phyloP scores from a whole-genome alignment of 2,888 invertebrate species.

The Octonoba sinensis region DNA sequence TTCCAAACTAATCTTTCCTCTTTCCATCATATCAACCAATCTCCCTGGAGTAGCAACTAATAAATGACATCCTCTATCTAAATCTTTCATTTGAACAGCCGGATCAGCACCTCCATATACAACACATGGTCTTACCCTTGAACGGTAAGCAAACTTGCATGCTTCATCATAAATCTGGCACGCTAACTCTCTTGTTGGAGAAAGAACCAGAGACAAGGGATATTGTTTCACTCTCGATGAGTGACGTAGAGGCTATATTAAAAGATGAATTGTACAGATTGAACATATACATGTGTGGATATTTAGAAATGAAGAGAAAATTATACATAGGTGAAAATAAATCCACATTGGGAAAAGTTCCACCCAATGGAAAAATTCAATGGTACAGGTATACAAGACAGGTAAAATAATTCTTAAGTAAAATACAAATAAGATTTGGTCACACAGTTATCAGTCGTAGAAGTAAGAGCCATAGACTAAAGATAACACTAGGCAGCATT shows the following conservation, averaged over 20 bases:
- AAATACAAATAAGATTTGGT: no score
- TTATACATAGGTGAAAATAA: neutral
- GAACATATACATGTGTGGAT: neutral
- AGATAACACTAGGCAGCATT: no score
- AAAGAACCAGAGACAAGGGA: conserved; percentile 94
- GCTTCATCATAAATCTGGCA: conserved; percentile 99
- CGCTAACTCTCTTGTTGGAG: conserved; percentile 97
- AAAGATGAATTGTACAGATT: neutral
- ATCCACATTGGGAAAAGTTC: neutral
- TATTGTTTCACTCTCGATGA: conserved; percentile 88
- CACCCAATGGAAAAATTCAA: no score
- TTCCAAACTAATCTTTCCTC: conserved; percentile 95
- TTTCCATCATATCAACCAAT: conserved; percentile 94
- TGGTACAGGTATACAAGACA: no score
- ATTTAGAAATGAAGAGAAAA: neutral
- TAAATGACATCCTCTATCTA: conserved; percentile 96
- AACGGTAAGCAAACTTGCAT: conserved; percentile 97
- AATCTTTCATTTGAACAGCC: conserved; percentile 89
- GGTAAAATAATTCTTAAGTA: no score
- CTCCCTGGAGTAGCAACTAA: conserved; percentile 99
- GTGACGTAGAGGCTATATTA: conserved; percentile 52
- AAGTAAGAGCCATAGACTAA: no score
- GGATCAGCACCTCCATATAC: conserved; percentile 98
- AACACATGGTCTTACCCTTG: conserved; percentile 95
- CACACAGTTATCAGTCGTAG: no score